Conservation (phyloP, 2,888 invertebrate genomes). For the Ceramica pisi region DNA sequence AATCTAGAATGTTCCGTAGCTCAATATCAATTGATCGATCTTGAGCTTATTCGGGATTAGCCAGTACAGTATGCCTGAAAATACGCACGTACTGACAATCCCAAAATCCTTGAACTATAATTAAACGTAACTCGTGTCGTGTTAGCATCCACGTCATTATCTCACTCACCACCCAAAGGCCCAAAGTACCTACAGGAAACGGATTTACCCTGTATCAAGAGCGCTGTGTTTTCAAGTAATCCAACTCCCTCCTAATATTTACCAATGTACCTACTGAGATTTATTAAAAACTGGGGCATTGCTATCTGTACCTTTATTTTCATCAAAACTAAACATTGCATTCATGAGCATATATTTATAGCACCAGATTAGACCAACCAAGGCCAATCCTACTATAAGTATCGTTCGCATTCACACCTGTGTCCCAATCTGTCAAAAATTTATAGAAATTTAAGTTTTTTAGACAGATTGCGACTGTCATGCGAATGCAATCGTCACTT, state of each 20-base stretch:
- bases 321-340: neutral
- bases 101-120: conserved; percentile 17
- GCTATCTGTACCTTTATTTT: neutral
- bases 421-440: too few species aligned
- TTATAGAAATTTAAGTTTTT: too few species aligned
- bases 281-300: neutral
- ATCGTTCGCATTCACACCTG: too few species aligned
- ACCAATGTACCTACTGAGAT: neutral
- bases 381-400: too few species aligned
- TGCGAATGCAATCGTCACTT: too few species aligned
- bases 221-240: conserved; percentile 12
- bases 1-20: neutral
- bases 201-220: conserved; percentile 9
- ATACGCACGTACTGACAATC: neutral
- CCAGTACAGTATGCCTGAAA: neutral
- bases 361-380: neutral
- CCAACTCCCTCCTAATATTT: conserved; percentile 4
- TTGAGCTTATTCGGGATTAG: conserved; percentile 10
- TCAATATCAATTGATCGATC: conserved; percentile 17
- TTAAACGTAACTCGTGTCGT: conserved; percentile 1
- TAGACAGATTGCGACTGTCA: too few species aligned
- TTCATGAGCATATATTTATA: neutral
- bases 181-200: conserved; percentile 10
- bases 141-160: conserved; percentile 14
- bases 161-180: conserved; percentile 6